Evolutionary conservation across 2,797 vertebrate genomes (phyloP).

Genomic region (Sebastes miniatus): DNA sequence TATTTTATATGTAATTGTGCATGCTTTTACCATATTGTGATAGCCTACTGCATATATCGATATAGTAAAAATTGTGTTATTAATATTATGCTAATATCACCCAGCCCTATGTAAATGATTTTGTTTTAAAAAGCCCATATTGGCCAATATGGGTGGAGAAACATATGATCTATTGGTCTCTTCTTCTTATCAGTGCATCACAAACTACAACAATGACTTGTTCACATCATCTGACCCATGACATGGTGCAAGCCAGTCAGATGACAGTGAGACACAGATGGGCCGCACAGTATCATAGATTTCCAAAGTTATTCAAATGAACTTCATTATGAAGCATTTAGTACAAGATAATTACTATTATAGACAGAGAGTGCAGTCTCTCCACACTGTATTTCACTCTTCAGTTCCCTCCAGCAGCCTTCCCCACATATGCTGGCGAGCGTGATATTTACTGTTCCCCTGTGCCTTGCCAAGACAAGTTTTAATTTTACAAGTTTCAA

Average conservation of each 20-base stretch:
- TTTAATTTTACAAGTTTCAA: no score
- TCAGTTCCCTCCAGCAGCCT: neutral
- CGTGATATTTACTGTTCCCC: constrained; percentile 54
- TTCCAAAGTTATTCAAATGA: neutral
- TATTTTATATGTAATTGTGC: neutral
- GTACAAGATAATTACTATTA: neutral
- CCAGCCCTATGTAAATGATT: neutral
- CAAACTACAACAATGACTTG: neutral
- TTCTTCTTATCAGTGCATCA: neutral
- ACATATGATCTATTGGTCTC: neutral
- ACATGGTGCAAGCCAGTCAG: constrained; percentile 1
- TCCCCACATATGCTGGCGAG: constrained; percentile 27
- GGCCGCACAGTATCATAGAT: neutral
- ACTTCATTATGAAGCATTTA: neutral
- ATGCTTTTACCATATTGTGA: neutral
- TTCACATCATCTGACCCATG: constrained; percentile 17
- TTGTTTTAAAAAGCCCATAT: neutral
- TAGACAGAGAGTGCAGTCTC: neutral
- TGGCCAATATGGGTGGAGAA: neutral
- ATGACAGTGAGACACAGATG: constrained; percentile 9
- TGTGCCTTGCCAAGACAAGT: no score
- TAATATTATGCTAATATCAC: neutral
- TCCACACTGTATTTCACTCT: neutral
- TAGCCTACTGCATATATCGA: neutral
- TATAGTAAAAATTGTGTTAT: neutral